A percentile compares a stretch with the other conserved stretches of the same genome.
These are phyloP conservation scores for Drosophila yakuba DNA, from an alignment of 1,140 invertebrate genomes.

Conservation along the genomic window DNA sequence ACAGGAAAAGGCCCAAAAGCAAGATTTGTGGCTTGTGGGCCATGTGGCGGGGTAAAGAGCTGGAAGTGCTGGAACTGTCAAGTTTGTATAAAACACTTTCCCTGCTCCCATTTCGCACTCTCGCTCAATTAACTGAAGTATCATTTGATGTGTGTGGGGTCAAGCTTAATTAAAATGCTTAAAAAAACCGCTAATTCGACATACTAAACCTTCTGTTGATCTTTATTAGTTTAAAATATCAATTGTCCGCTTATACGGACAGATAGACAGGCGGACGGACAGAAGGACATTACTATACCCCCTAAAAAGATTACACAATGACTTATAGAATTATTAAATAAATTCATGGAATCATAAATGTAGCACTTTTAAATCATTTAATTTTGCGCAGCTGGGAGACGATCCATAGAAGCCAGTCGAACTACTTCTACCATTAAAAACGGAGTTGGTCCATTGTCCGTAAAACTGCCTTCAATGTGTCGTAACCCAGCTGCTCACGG, in stretches of 20 bases:
- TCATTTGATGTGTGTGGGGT: constrained; percentile 39
- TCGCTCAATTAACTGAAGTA: constrained; percentile 73
- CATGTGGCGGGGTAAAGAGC: too few relatives aligned
- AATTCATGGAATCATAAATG: neutral
- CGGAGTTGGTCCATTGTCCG: neutral
- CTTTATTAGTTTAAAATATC: too few relatives aligned
- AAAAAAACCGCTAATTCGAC: too few relatives aligned
- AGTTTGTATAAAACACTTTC: constrained; percentile 60
- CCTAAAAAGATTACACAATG: too few relatives aligned
- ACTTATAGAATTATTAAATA: neutral
- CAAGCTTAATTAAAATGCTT: neutral
- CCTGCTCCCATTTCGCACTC: constrained; percentile 60
- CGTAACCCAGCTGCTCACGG: neutral
- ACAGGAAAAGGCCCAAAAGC: constrained; percentile 18
- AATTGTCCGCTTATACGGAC: too few relatives aligned
- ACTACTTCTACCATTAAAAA: neutral
- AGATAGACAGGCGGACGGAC: too few relatives aligned
- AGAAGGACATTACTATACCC: too few relatives aligned
- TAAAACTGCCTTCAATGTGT: neutral
- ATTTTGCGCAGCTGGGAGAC: constrained; percentile 5
- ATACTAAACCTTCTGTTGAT: too few relatives aligned
- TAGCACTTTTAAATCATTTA: constrained; percentile 15
- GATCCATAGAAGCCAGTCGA: neutral
- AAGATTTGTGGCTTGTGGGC: neutral
- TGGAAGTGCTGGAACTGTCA: constrained; percentile 8